Base-by-base conservation (phyloP, 2,113 vertebrate species). In the Carollia perspicillata region DNA sequence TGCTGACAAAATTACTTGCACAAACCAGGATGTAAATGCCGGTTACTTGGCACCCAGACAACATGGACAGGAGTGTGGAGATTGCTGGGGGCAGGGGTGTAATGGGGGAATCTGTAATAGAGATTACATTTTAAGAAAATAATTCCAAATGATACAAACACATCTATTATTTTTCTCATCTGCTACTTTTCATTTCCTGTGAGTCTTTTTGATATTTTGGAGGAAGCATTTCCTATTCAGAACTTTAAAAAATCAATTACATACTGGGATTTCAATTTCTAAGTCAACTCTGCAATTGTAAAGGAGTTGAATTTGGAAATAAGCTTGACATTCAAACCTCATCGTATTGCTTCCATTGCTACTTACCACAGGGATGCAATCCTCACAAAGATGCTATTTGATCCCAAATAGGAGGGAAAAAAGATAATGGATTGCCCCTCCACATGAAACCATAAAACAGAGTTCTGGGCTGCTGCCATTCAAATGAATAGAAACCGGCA, bases 401-500 rank as follows among this genome's bases (percentile, higher is more conserved):
- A 98, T 98, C 97, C 92, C 51, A 96, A 78, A 95, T 71, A 97
- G 89, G 60, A 65, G 42, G 51, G 97, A 83, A 97, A 87, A 95
- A 96, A 98, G 97, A 98, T 98, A 98, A 98, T 98, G 92, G 97
- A 96, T 98, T 98, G 97, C 97, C 97, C 98, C 96, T 98, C 94
- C 97, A 89, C 97, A 94, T 53, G 78, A 98, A 98, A 98, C 95
- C 93, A 83, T 97, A 97, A 97, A 98, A 93, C 92, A 96, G 91
- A 97, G 85, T 97, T 98, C 97, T 98, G 96, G 92, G 96, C 96
- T 97, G 94, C 98, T 98, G 98, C 98, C 98, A 98, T 98, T 98
- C 97, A 98, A 97, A 98, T 97, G 97, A 98, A 98, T 98, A 96
- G 98, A 97, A 99, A 97, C 90, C 3, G 96, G 98, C 98, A 98